These are phyloP conservation scores for Holothuria glaberrima DNA, from an alignment of 35 echinoderm and acorn worm genomes.

Conservation along the genomic window DNA sequence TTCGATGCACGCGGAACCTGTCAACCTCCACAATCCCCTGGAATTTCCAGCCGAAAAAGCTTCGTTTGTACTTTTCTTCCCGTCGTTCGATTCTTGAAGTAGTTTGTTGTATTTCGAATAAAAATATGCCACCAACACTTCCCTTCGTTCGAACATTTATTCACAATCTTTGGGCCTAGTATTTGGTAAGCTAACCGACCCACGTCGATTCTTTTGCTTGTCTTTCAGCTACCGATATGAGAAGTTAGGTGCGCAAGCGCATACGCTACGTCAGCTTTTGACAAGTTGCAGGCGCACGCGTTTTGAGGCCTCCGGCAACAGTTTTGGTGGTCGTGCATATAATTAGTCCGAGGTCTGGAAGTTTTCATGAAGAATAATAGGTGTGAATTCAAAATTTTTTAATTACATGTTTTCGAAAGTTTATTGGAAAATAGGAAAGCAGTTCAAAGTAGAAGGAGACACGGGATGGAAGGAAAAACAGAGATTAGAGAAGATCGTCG, in stretches of 20 bases:
- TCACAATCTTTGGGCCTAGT: too few relatives aligned
- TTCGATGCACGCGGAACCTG: too few relatives aligned
- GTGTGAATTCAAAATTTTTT: constrained; percentile 38
- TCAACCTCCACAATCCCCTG: too few relatives aligned
- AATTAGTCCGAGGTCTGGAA: constrained; percentile 5
- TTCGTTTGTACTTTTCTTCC: too few relatives aligned
- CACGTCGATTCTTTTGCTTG: too few relatives aligned
- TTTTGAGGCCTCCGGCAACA: neutral
- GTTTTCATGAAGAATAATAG: neutral
- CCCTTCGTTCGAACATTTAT: too few relatives aligned
- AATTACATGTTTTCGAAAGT: constrained; percentile 47
- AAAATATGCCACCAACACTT: too few relatives aligned
- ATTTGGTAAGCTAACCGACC: too few relatives aligned
- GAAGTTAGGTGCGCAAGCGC: neutral
- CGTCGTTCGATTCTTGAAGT: too few relatives aligned
- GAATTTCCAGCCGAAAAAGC: too few relatives aligned
- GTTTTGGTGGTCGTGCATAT: constrained; percentile 28
- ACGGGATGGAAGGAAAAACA: constrained; percentile 1
- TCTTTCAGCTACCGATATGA: neutral
- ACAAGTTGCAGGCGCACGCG: constrained; percentile 23
- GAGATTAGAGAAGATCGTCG: neutral
- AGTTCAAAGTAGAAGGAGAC: neutral
- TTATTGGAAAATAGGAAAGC: constrained; percentile 13
- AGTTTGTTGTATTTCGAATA: too few relatives aligned
- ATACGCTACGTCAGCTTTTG: neutral